Base-by-base conservation (phyloP, 2,797 vertebrate genomes). In the Sebastes flavidus region DNA sequence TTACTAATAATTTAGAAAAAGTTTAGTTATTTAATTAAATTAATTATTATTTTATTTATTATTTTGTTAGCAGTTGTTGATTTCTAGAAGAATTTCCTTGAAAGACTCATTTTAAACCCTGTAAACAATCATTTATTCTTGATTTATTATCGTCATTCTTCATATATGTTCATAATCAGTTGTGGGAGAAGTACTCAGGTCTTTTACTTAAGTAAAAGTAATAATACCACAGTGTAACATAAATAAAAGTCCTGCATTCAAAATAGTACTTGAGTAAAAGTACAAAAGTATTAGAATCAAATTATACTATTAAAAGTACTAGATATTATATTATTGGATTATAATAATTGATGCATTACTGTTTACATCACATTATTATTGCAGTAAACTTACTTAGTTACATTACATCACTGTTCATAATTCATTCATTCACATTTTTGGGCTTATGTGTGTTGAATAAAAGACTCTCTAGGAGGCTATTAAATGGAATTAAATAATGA, bases 301-400 rank as follows among this genome's bases (percentile, higher is more conserved):
- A 42, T 3, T 42, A 42, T 16, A 7, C 38, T 16, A 7, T 42
- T 42, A 42, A 42, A 0, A 42, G 38, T 42, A 42, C 1, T 42
- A 42, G 0, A 16, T 42, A 14, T 38, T 38, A 38, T 38, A 38
- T 38, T 38, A 38, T 6, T 38, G 38, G 0, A 42, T 42, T 18
- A 42, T 42, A 42, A 42, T 42, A 0, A 42, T 0, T 42, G 38
- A 42, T 42, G 38, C 6, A 42, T 42, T 42, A 0, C 38, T 42
- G 3, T 14, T 16, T 42, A 42, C 38, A 42, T 42, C 38, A 42
- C 14, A 16, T 42, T 42, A 42, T 42, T 16, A 42, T 42, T 16
- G 38, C 38, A 14, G 13, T 38, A 38, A 38, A 38, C 5, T 6
- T 38, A 38, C 38, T 38, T 38, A 38, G 5, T 38, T 38, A 38